These are phyloP conservation scores for Cololabis saira DNA, from an alignment of 2,113 vertebrate species.

Conservation along the genomic window DNA sequence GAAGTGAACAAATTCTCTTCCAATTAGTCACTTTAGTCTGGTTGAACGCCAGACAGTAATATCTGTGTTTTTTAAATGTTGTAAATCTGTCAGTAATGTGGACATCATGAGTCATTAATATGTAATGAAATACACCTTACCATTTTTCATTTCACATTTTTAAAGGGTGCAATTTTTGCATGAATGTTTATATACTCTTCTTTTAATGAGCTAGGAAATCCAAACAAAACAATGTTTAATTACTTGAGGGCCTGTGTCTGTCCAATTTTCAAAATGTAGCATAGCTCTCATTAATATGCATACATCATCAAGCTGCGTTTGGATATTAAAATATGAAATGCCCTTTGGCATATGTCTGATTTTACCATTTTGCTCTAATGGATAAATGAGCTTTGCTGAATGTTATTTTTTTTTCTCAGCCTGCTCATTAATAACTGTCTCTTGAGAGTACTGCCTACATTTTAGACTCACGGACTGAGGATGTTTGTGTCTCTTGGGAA, in stretches of 20 bases:
- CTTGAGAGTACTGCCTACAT: constrained; percentile 56
- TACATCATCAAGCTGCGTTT: constrained; percentile 51
- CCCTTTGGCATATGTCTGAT: constrained; percentile 73
- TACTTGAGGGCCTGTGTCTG: constrained; percentile 29
- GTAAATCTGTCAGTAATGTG: background rate
- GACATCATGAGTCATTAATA: constrained; percentile 2
- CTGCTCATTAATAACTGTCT: constrained; percentile 72
- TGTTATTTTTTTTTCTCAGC: constrained; percentile 48
- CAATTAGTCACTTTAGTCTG: background rate
- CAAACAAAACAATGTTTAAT: constrained; percentile 52
- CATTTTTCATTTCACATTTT: constrained; percentile 6
- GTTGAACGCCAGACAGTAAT: no score
- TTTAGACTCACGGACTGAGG: constrained; percentile 61
- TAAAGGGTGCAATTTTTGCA: constrained; percentile 12
- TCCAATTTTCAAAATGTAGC: constrained; percentile 47
- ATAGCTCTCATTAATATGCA: constrained; percentile 48
- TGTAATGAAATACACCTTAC: background rate
- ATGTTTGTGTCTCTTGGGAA: constrained; percentile 69
- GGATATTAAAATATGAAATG: constrained; percentile 66
- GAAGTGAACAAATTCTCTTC: constrained; percentile 3
- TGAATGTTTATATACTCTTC: constrained; percentile 18
- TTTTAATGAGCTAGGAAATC: constrained; percentile 27
- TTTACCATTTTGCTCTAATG: constrained; percentile 84
- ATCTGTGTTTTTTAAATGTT: background rate
- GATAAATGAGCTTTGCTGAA: constrained; percentile 82